Percentiles rank a stretch among this genome's conserved stretches.
These are phyloP conservation scores for Sinocyclocheilus grahami DNA, from an alignment of 2,113 vertebrate species.

Conservation along the genomic window DNA sequence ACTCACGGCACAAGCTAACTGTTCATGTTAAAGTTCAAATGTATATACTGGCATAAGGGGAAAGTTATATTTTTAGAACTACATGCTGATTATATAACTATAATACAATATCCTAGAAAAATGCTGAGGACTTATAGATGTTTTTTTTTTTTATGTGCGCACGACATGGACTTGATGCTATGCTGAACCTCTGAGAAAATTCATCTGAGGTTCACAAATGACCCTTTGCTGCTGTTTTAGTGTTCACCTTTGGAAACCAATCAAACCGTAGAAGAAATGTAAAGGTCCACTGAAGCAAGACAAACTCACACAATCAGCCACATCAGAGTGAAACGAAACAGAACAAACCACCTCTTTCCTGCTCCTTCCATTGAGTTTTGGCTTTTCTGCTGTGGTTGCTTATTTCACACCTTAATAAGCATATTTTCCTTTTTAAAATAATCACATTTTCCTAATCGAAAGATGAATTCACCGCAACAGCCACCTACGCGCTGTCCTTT, in stretches of 20 bases:
- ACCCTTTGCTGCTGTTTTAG: neutral
- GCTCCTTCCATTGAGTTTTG: neutral
- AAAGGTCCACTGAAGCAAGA: neutral
- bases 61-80: neutral
- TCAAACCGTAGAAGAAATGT: neutral
- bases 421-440: neutral
- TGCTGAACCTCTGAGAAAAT: too few species aligned
- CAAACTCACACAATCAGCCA: neutral
- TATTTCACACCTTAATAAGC: neutral
- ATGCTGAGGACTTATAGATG: neutral
- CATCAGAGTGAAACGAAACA: neutral
- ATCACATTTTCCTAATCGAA: neutral
- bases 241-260: neutral
- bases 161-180: neutral
- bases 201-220: neutral
- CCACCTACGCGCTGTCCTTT: neutral
- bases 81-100: neutral
- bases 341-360: conserved; percentile 2
- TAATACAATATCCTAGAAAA: neutral
- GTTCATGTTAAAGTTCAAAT: neutral
- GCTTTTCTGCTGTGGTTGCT: conserved; percentile 1
- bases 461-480: neutral
- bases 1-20: too few species aligned
- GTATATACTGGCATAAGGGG: too few species aligned
- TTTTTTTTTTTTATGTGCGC: neutral